Evolutionary conservation across 2,888 invertebrate species (phyloP).

Genomic region (Caradrina clavipalpis): DNA sequence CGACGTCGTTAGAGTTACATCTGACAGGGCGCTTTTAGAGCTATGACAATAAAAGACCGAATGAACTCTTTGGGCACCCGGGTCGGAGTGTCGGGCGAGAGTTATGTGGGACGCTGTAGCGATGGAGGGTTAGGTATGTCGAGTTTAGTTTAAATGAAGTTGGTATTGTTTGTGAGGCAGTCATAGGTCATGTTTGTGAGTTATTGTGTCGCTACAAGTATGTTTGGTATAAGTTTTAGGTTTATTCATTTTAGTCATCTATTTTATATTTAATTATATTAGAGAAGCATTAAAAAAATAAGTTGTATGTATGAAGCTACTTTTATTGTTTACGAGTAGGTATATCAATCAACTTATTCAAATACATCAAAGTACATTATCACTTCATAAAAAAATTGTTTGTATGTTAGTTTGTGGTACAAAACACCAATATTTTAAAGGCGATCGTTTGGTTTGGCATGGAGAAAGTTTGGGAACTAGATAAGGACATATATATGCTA

Average conservation of each 20-base stretch:
- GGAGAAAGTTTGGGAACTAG: too few relatives aligned
- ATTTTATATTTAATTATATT: not conserved
- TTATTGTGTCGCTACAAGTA: not conserved
- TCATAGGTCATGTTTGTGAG: not conserved
- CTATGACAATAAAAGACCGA: conserved; percentile 75
- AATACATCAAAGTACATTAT: too few relatives aligned
- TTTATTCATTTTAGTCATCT: not conserved
- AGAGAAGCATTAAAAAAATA: too few relatives aligned
- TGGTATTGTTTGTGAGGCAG: not conserved
- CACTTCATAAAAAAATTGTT: too few relatives aligned
- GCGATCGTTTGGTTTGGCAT: too few relatives aligned
- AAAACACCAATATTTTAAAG: too few relatives aligned
- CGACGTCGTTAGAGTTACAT: conserved; percentile 74
- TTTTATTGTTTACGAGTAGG: too few relatives aligned
- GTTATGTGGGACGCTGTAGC: conserved; percentile 52
- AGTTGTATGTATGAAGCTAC: too few relatives aligned
- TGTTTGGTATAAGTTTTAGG: not conserved
- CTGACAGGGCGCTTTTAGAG: conserved; percentile 72
- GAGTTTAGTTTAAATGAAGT: not conserved
- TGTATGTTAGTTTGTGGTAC: too few relatives aligned
- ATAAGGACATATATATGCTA: too few relatives aligned
- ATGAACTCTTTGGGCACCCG: conserved; percentile 74
- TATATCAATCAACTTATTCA: too few relatives aligned
- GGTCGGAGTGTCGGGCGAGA: conserved; percentile 41
- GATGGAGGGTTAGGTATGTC: conserved; percentile 49